Percentiles rank a stretch among this genome's conserved stretches.
These are phyloP conservation scores for Periophthalmodon schlosseri DNA, from an alignment of 2,113 vertebrate species.

Conservation along the genomic window DNA sequence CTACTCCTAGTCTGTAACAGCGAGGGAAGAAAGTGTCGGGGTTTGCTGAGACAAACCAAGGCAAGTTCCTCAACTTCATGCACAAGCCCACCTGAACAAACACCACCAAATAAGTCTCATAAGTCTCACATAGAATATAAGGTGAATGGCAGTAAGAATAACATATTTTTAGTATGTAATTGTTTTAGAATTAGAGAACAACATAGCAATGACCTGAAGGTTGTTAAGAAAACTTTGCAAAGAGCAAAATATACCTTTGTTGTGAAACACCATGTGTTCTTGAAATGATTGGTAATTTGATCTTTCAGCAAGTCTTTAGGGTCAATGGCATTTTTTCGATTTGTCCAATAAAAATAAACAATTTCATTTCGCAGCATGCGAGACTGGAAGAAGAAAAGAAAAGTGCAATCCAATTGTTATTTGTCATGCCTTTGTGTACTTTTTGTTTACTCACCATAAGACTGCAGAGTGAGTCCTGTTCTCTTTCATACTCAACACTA, in stretches of 20 bases:
- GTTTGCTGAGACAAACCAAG: constrained; percentile 84
- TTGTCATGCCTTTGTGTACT: background rate
- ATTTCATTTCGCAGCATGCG: constrained; percentile 80
- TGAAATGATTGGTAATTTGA: constrained; percentile 86
- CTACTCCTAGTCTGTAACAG: constrained; percentile 82
- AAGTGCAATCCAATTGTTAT: background rate
- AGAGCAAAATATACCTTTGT: constrained; percentile 79
- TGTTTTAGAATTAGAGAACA: no score
- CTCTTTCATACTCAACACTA: constrained; percentile 61
- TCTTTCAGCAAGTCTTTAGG: constrained; percentile 77
- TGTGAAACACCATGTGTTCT: constrained; percentile 78
- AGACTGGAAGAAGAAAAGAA: constrained; percentile 69
- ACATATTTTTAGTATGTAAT: no score
- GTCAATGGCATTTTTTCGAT: constrained; percentile 62
- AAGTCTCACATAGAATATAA: no score
- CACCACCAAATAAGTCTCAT: background rate
- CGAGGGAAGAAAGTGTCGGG: constrained; percentile 87
- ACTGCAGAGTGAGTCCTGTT: constrained; percentile 67
- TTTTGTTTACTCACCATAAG: constrained; percentile 81
- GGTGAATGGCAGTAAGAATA: no score
- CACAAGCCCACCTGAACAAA: constrained; percentile 84
- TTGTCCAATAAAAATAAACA: constrained; percentile 88
- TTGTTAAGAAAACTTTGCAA: no score
- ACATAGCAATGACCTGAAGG: no score
- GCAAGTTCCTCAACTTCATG: constrained; percentile 84